These are phyloP conservation scores for Rhopilema esculentum DNA, from an alignment of 30 jellyfish, hydroid and myxozoan species.

Conservation along the genomic window DNA sequence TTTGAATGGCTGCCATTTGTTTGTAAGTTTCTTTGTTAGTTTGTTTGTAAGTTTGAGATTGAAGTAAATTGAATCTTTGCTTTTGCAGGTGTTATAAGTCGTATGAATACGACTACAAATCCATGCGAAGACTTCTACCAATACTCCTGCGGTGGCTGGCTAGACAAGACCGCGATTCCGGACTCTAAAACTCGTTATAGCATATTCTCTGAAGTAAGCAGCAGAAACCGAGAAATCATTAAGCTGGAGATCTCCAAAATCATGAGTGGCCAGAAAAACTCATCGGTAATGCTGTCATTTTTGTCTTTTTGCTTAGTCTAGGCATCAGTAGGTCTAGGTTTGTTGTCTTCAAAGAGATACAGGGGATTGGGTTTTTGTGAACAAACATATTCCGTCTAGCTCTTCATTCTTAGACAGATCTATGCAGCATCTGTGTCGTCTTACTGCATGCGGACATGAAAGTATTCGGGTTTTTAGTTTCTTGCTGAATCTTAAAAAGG, in stretches of 20 bases:
- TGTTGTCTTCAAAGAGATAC: neutral
- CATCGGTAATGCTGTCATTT: slow-evolving; percentile 89
- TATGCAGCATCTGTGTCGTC: too few relatives aligned
- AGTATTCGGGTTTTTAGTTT: too few relatives aligned
- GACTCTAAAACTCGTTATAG: slow-evolving; percentile 85
- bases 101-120: slow-evolving; percentile 79
- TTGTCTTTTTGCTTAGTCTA: neutral
- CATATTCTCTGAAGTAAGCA: slow-evolving; percentile 74
- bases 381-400: neutral
- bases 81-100: slow-evolving; percentile 73
- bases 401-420: too few relatives aligned
- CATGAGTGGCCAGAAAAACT: slow-evolving; percentile 53
- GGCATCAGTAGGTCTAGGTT: too few relatives aligned
- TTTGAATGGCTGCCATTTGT: too few relatives aligned
- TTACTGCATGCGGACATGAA: too few relatives aligned
- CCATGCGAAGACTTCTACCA: slow-evolving; percentile 95
- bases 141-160: slow-evolving; percentile 98
- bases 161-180: slow-evolving; percentile 88
- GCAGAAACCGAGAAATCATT: slow-evolving; percentile 58
- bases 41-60: neutral
- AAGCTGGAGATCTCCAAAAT: slow-evolving; percentile 65
- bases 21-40: too few relatives aligned
- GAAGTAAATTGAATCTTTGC: neutral
- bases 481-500: too few relatives aligned
- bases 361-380: neutral